Conservation (phyloP, 2,888 invertebrate genomes). For the Hecatera dysodea region DNA sequence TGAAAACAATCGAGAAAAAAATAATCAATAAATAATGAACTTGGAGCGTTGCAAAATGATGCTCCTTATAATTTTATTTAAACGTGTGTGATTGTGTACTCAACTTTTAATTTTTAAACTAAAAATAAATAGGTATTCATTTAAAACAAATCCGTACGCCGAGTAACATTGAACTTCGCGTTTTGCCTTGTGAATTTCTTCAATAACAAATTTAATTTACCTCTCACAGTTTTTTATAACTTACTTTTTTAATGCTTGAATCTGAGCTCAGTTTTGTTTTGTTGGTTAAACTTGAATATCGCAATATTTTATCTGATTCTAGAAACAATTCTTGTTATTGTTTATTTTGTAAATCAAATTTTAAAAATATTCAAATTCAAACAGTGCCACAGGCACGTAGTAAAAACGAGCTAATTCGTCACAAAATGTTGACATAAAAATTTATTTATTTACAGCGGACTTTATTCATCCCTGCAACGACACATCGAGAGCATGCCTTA, state of each 20-base stretch:
- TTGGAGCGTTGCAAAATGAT: neutral
- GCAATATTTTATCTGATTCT: neutral
- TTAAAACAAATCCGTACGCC: too few relatives aligned
- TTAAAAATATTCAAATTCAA: neutral
- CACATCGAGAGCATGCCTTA: constrained; percentile 78
- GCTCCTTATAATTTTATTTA: neutral
- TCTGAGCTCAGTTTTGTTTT: neutral
- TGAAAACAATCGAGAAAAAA: neutral
- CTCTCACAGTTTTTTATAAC: neutral
- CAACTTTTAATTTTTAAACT: too few relatives aligned
- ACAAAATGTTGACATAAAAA: neutral
- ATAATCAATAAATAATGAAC: neutral
- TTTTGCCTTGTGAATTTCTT: constrained; percentile 1
- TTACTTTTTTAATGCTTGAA: neutral
- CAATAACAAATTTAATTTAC: constrained; percentile 4
- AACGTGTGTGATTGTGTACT: too few relatives aligned
- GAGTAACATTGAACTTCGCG: constrained; percentile 16
- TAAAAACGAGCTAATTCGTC: neutral
- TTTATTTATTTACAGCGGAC: constrained; percentile 76
- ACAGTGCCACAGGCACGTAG: too few relatives aligned
- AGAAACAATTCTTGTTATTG: neutral
- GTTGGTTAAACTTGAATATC: neutral
- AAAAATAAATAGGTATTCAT: constrained; percentile 4
- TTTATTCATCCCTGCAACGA: constrained; percentile 84
- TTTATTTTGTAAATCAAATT: too few relatives aligned